A percentile compares a stretch with the other conserved stretches of the same genome.
phyloP scores from a whole-genome alignment of 1,140 invertebrate species.

The Nylanderia fulva region DNA sequence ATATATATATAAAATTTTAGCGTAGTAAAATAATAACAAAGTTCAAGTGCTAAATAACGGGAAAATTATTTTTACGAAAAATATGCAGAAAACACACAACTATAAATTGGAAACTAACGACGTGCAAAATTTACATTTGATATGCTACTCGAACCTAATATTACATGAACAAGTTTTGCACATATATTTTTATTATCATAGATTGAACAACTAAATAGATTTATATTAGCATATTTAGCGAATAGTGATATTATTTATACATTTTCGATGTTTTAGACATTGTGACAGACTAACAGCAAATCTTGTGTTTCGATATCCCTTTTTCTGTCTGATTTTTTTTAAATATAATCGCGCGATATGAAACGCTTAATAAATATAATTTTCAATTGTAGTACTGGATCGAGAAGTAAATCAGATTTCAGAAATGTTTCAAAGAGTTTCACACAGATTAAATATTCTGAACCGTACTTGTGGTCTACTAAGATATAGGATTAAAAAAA shows the following conservation, averaged over 20 bases:
- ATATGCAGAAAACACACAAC: not conserved
- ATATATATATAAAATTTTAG: constrained; percentile 20
- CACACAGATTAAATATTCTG: constrained; percentile 61
- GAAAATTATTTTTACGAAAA: constrained; percentile 22
- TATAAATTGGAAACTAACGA: constrained; percentile 27
- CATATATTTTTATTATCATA: constrained; percentile 15
- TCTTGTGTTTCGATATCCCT: not conserved
- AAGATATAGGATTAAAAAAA: constrained; percentile 73
- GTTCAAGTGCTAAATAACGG: constrained; percentile 21
- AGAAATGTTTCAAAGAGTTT: constrained; percentile 51
- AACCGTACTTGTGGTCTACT: constrained; percentile 73
- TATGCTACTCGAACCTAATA: constrained; percentile 52
- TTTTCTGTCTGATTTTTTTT: not conserved
- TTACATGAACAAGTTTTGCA: constrained; percentile 21
- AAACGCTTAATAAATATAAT: constrained; percentile 26
- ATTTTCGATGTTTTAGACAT: constrained; percentile 12
- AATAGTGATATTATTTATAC: constrained; percentile 24
- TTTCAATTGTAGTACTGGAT: constrained; percentile 55
- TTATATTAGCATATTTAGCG: constrained; percentile 15
- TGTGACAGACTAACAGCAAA: constrained; percentile 19
- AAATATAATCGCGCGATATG: not conserved
- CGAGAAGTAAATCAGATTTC: constrained; percentile 62
- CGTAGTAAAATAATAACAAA: constrained; percentile 22
- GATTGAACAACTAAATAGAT: not conserved
- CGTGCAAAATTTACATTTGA: constrained; percentile 46